These are phyloP conservation scores for Homalodisca vitripennis DNA, from an alignment of 1,140 invertebrate genomes.

Conservation along the genomic window DNA sequence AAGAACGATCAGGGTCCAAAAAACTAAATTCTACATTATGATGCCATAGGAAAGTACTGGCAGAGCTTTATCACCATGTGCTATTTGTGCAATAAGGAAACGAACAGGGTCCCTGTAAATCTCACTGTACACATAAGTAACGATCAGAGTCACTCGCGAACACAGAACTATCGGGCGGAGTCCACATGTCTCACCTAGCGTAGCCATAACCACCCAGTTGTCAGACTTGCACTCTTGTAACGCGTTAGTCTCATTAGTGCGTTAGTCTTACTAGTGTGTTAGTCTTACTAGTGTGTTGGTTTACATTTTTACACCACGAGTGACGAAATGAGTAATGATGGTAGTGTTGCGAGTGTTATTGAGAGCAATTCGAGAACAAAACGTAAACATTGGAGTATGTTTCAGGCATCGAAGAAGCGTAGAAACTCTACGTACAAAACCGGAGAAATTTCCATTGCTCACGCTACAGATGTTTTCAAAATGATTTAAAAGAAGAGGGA, in stretches of 20 bases:
- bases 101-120: background rate
- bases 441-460: background rate
- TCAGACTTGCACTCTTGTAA: background rate
- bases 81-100: background rate
- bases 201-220: background rate
- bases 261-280: background rate
- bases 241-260: background rate
- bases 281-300: background rate
- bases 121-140: conserved; percentile 7
- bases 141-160: conserved; percentile 15
- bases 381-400: conserved; percentile 3
- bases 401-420: conserved; percentile 3
- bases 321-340: background rate
- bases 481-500: background rate
- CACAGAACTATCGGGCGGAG: conserved; percentile 11
- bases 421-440: conserved; percentile 13
- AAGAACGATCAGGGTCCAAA: conserved; percentile 23
- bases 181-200: background rate
- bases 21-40: background rate
- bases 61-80: background rate
- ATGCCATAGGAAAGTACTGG: background rate
- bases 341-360: background rate
- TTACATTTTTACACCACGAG: too few relatives aligned
- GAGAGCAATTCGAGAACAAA: background rate
- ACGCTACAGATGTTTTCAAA: background rate